Base-by-base conservation (phyloP, 2,888 invertebrate species). In the Mimumesa dahlbomi region DNA sequence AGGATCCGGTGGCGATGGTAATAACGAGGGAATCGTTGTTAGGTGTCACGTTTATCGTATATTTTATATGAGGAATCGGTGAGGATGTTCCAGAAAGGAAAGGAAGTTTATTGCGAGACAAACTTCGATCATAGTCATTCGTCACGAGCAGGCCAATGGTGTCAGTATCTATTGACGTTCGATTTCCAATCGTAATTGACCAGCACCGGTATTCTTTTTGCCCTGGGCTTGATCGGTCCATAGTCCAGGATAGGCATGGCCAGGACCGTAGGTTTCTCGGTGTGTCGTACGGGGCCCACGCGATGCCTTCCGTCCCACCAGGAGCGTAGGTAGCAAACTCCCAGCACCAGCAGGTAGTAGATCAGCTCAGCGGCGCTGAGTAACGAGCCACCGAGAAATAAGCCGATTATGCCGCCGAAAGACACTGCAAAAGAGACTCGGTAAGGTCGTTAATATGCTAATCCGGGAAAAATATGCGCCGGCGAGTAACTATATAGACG, bases 351-450 rank as follows among this genome's bases (percentile, higher is more conserved):
- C 45, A 66, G 38, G 45, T 73, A 65, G 72, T 91, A 91, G 13
- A 91, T n/a, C 11, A 91, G 61, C 71, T 91, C 91, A 6, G 88
- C 85, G 14, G 83, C 87, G 74, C 90, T 91, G 43, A 91, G 83
- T 66, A 91, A 79, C 0, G 91, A 91, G 2, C 89, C 90, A 3
- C 91, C 91, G 65, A 91, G 69, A 65, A 90, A 91, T 1, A 91
- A 87, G 1, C 91, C 91, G 50, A 90, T 90, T 64, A 91, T 89
- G 19, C 91, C 90, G 6, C 90, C 91, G 72, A 91, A 89, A 40
- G 90, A 89, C 6, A 91, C 91, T 91, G 61, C 22, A 78, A 83
- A 53, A 25, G 48, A 52, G 48, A 14, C 49, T 18, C 49, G 3
- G 9, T 53, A 13, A 29, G 50, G 25, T 65, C 61, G 52, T 73